A percentile compares a stretch with the other conserved stretches of the same genome.
These are phyloP conservation scores for Chinchilla lanigera DNA, from an alignment of 2,113 vertebrate species.

Conservation along the genomic window DNA sequence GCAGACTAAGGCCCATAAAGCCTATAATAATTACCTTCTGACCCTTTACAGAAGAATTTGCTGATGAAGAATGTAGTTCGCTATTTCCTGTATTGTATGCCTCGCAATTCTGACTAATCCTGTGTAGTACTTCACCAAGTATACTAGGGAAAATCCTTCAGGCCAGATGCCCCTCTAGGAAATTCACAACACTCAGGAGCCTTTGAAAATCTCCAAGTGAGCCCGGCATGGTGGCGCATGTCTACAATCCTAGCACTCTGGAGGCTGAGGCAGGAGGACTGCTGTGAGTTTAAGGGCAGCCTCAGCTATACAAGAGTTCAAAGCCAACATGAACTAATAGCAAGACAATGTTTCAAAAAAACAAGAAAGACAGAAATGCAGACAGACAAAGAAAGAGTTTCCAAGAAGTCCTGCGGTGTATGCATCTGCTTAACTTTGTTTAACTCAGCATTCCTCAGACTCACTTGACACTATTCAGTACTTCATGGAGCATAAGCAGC, in stretches of 20 bases:
- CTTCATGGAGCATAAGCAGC: not conserved
- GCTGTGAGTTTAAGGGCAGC: not conserved
- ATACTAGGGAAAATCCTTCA: not conserved
- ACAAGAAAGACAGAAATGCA: not conserved
- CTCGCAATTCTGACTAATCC: not conserved
- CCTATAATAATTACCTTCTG: not conserved
- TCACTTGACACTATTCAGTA: constrained; percentile 54
- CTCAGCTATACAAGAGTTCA: not conserved
- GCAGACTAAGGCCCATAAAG: not conserved
- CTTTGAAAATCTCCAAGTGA: not conserved
- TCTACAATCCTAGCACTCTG: not conserved
- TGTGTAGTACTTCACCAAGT: not conserved
- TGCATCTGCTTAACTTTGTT: constrained; percentile 24
- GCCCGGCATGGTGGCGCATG: not conserved
- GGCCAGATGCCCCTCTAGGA: not conserved
- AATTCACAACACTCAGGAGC: not conserved
- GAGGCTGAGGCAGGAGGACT: not conserved
- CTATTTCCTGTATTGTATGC: not conserved
- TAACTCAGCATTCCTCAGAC: not conserved
- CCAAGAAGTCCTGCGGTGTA: not conserved
- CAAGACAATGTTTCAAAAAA: not conserved
- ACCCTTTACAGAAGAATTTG: not conserved
- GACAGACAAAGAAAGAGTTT: not conserved
- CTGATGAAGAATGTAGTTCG: not conserved
- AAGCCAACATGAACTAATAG: not conserved